Percentiles rank a stretch among this genome's conserved stretches.
phyloP scores from a whole-genome alignment of 2,797 vertebrate genomes.

The Enteromius trimaculatus region DNA sequence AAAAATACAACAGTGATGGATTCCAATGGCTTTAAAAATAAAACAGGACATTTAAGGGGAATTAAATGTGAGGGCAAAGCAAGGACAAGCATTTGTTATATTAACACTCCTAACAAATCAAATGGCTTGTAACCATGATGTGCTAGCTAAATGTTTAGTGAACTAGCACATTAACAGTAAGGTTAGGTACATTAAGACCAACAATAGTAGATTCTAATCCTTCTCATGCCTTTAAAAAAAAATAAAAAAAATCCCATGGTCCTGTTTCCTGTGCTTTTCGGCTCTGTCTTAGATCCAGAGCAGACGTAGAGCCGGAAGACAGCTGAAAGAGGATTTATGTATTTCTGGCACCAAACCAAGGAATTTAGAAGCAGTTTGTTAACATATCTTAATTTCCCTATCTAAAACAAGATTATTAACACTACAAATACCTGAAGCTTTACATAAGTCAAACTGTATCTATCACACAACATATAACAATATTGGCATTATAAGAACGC shows the following conservation, averaged over 20 bases:
- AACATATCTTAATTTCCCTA: no score
- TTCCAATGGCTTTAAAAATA: conserved; percentile 31
- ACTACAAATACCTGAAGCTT: conserved; percentile 66
- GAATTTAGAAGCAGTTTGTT: conserved; percentile 61
- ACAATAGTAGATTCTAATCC: conserved; percentile 2
- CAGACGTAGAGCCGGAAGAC: conserved; percentile 70
- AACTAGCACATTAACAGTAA: neutral
- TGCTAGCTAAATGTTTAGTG: neutral
- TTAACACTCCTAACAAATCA: conserved; percentile 18
- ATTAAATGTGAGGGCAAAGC: conserved; percentile 13
- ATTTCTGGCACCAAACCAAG: conserved; percentile 71
- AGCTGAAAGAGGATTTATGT: conserved; percentile 70
- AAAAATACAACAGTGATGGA: conserved; percentile 54
- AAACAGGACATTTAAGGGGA: conserved; percentile 40
- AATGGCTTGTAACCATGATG: neutral
- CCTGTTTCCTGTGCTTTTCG: conserved; percentile 25
- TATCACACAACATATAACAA: conserved; percentile 57
- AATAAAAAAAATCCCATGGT: neutral
- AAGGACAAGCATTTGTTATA: conserved; percentile 3
- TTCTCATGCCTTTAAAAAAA: neutral
- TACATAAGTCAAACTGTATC: conserved; percentile 66
- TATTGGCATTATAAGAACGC: neutral
- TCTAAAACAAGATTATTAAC: conserved; percentile 33
- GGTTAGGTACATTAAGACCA: conserved; percentile 11
- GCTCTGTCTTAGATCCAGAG: conserved; percentile 48